These are phyloP conservation scores for Fundulus diaphanus DNA, from an alignment of 2,797 vertebrate species.

Conservation along the genomic window DNA sequence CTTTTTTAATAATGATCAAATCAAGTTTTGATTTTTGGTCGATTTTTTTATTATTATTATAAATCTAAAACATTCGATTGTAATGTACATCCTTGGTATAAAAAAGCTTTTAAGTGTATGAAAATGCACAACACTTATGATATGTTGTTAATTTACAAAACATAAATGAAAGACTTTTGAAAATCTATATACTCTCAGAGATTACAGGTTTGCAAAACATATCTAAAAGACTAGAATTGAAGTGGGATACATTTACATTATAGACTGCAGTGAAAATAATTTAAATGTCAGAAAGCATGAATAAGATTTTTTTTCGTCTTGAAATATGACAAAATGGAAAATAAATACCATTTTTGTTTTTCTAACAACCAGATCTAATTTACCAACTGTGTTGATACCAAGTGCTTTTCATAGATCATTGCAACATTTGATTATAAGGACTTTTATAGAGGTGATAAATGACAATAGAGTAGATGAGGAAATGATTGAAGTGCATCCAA, in stretches of 20 bases:
- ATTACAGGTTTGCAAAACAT: neutral
- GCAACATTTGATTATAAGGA: conserved; percentile 27
- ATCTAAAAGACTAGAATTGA: neutral
- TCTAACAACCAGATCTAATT: conserved; percentile 23
- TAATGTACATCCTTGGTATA: too few relatives aligned
- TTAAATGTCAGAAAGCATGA: neutral
- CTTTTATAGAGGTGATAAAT: conserved; percentile 9
- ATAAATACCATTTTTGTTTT: conserved; percentile 6
- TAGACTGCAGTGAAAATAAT: conserved; percentile 1
- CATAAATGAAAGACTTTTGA: too few relatives aligned
- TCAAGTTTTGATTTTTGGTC: neutral
- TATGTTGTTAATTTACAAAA: neutral
- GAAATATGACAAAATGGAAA: conserved; percentile 8
- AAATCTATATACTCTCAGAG: too few relatives aligned
- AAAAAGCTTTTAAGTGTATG: too few relatives aligned
- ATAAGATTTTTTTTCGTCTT: conserved; percentile 27
- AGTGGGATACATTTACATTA: neutral
- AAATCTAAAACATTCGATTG: neutral
- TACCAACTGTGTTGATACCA: conserved; percentile 29
- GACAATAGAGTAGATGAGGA: conserved; percentile 36
- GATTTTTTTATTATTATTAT: neutral
- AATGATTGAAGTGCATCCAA: conserved; percentile 26
- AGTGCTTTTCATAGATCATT: conserved; percentile 25
- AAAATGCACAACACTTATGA: neutral
- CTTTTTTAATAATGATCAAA: neutral